Evolutionary conservation across 2,888 invertebrate genomes (phyloP), one percentile per base, ranked within the genome.

Genomic region (Baccha elongata): DNA sequence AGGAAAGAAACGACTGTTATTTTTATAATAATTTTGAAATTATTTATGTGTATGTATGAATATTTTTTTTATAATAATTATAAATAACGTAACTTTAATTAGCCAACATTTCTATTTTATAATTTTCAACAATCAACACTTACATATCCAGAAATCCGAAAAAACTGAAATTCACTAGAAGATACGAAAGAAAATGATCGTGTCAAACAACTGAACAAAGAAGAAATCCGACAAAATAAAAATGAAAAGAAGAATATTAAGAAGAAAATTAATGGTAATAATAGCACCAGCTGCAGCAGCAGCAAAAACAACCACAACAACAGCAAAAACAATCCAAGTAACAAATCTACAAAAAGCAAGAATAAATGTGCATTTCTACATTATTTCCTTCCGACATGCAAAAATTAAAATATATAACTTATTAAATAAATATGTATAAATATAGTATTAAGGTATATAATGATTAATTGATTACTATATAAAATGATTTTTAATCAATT

Each of bases 141-240:
- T 8, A 26, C 15, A 42, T 7, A 21, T 15, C 10, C 64, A 80
- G 80, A 80, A 64, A 52, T 80, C 42, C 48, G 69, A 80, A 81
- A 75, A 32, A 81, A 81, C 81, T 81, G 75, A 81, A 75, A 81
- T 44, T 81, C 75, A 37, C 71, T 69, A 65, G 81, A 81, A 52
- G 81, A 81, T 81, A 71, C 81, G 81, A 81, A 52, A 75, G 74
- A 75, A 81, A 75, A 75, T 65, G 81, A 81, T 81, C 81, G 81
- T 81, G 81, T 81, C 81, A 81, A 81, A 58, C 68, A 74, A 69
- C 48, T 74, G 60, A 75, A 65, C 42, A 69, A 64, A 68, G 81
- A 81, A 19, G 75, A 75, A 71, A 75, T 46, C 35, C 58, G 58
- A 52, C 69, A 71, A 67, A 81, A 17, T 15, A 58, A 75, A 81